Conservation (phyloP, 2,113 vertebrate genomes). For the Oophaga pumilio region DNA sequence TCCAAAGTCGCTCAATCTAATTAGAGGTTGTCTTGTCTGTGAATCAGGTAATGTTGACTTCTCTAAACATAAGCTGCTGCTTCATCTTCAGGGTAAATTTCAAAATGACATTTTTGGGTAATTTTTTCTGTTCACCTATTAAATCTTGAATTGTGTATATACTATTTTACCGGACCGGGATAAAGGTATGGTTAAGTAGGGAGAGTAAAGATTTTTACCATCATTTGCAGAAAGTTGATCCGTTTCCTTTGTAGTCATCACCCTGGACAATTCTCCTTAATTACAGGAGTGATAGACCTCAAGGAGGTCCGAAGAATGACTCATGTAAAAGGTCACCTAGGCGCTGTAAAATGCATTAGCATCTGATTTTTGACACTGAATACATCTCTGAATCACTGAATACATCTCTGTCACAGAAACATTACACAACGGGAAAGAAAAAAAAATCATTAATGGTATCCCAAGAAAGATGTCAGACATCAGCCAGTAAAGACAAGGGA, state of each 20-base stretch:
- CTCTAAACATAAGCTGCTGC: not conserved
- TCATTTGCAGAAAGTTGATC: not conserved
- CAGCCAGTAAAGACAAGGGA: constrained; percentile 28
- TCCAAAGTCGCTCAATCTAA: not conserved
- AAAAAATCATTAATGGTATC: constrained; percentile 56
- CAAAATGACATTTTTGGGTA: constrained; percentile 1
- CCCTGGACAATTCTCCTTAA: not conserved
- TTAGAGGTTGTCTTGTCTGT: not conserved
- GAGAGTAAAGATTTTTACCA: not conserved
- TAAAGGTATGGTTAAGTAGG: not conserved
- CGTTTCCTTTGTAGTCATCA: not conserved
- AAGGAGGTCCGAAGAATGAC: not conserved
- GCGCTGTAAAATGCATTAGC: constrained; percentile 38
- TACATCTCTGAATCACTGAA: constrained; percentile 16
- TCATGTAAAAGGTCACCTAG: constrained; percentile 30
- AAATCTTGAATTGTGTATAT: not conserved
- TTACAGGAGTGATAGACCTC: not conserved
- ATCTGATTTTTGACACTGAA: constrained; percentile 41
- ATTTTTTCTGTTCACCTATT: not conserved
- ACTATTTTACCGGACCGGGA: not conserved
- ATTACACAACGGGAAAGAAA: constrained; percentile 42
- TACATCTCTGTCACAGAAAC: constrained; percentile 29
- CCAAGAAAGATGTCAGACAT: constrained; percentile 51
- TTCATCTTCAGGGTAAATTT: not conserved
- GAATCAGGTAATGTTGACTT: not conserved